A percentile compares a stretch with the other conserved stretches of the same genome.
Conservation (phyloP, 2,113 vertebrate species). For the Bufo bufo region DNA sequence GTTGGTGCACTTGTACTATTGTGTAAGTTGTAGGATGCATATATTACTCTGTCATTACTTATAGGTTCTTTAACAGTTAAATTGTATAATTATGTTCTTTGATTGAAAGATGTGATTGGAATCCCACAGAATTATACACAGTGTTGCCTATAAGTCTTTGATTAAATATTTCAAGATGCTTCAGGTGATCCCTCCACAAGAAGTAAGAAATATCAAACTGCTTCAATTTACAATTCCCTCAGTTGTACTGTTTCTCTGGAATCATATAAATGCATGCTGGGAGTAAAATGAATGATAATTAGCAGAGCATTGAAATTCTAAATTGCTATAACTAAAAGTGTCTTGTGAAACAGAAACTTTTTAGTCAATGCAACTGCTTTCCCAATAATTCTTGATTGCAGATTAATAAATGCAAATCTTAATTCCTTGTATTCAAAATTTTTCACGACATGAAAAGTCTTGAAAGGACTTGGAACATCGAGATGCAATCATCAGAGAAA, state of each 20-base stretch:
- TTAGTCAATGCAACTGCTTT: background rate
- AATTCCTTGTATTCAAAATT: too few relatives aligned
- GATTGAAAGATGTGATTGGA: background rate
- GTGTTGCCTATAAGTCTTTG: background rate
- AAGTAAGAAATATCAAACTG: background rate
- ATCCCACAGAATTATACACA: conserved; percentile 18
- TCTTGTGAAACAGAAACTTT: background rate
- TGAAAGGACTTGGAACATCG: too few relatives aligned
- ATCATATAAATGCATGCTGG: background rate
- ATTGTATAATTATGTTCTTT: conserved; percentile 47
- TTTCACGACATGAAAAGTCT: too few relatives aligned
- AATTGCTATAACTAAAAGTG: background rate
- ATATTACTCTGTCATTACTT: background rate
- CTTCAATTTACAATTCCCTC: conserved; percentile 22
- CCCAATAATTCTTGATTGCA: background rate
- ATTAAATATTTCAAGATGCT: conserved; percentile 12
- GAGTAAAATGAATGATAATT: background rate
- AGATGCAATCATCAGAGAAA: too few relatives aligned
- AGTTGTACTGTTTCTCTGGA: background rate
- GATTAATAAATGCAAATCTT: too few relatives aligned
- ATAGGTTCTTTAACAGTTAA: background rate
- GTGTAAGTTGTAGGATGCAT: background rate
- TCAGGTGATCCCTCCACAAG: background rate
- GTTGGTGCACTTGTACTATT: too few relatives aligned
- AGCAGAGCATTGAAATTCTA: background rate